These are phyloP conservation scores for Ectemnius continuus DNA, from an alignment of 2,888 invertebrate genomes.

Conservation along the genomic window DNA sequence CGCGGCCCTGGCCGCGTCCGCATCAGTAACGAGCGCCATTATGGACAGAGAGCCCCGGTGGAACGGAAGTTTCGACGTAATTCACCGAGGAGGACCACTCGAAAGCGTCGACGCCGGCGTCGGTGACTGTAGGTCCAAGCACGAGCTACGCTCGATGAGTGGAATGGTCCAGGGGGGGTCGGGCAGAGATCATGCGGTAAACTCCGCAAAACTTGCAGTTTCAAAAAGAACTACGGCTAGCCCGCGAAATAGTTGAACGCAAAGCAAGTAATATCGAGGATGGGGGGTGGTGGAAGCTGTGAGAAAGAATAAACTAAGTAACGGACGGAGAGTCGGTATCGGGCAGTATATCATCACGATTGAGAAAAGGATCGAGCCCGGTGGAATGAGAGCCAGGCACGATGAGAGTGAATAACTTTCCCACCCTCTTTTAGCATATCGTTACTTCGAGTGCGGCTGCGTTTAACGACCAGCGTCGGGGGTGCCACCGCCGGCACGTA, in stretches of 20 bases:
- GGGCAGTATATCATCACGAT: constrained; percentile 36
- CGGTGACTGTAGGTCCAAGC: constrained; percentile 27
- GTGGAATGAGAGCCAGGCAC: constrained; percentile 10
- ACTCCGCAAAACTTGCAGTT: too few species aligned
- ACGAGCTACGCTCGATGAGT: constrained; percentile 22
- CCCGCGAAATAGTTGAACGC: neutral
- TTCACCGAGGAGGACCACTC: constrained; percentile 66
- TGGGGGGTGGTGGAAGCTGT: neutral
- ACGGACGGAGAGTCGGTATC: constrained; percentile 23
- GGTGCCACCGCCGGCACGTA: constrained; percentile 27
- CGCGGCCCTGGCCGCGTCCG: constrained; percentile 22
- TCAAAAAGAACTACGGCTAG: too few species aligned
- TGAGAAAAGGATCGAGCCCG: neutral
- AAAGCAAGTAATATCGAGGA: neutral
- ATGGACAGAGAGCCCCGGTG: constrained; percentile 35
- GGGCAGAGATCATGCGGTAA: neutral
- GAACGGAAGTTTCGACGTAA: constrained; percentile 64
- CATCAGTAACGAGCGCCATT: constrained; percentile 50
- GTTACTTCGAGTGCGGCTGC: constrained; percentile 75
- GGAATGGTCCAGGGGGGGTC: constrained; percentile 11
- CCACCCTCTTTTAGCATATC: constrained; percentile 69
- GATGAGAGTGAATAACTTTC: constrained; percentile 18
- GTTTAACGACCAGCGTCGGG: constrained; percentile 70
- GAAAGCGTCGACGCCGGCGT: constrained; percentile 41
- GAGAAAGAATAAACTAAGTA: constrained; percentile 22